phyloP scores from a whole-genome alignment of 2,888 invertebrate species.

The Litoditis marina region DNA sequence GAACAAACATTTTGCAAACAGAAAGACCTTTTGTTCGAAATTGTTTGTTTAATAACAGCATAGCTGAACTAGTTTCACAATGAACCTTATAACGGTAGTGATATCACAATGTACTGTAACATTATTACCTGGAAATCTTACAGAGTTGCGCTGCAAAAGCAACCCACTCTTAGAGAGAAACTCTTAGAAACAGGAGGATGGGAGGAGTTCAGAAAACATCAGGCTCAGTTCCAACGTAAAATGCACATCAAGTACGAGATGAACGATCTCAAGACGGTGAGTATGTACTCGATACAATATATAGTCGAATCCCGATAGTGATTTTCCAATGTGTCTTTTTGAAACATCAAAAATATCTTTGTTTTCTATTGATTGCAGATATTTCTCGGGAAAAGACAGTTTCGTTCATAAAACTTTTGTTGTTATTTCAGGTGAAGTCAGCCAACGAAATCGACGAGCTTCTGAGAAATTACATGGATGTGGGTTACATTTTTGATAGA shows the following conservation, averaged over 20 bases:
- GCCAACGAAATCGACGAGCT: slow-evolving; percentile 58
- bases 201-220: slow-evolving; percentile 45
- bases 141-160: slow-evolving; percentile 46
- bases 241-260: slow-evolving; percentile 10
- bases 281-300: background rate
- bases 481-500: slow-evolving; percentile 11
- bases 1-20: too few relatives aligned
- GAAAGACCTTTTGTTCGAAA: too few relatives aligned
- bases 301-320: background rate
- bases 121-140: background rate
- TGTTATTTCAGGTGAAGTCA: slow-evolving; percentile 3
- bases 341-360: too few relatives aligned
- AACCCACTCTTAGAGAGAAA: slow-evolving; percentile 43
- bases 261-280: slow-evolving; percentile 15
- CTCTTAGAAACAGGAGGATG: slow-evolving; percentile 42
- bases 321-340: too few relatives aligned
- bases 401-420: too few relatives aligned
- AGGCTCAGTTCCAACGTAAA: slow-evolving; percentile 25
- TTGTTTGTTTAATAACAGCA: too few relatives aligned
- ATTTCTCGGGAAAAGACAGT: too few relatives aligned
- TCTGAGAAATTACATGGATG: slow-evolving; percentile 61
- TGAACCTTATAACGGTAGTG: too few relatives aligned
- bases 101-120: too few relatives aligned
- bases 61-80: too few relatives aligned
- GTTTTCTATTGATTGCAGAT: too few relatives aligned